phyloP scores from a whole-genome alignment of 2,113 vertebrate species.

The Eulemur macaco region DNA sequence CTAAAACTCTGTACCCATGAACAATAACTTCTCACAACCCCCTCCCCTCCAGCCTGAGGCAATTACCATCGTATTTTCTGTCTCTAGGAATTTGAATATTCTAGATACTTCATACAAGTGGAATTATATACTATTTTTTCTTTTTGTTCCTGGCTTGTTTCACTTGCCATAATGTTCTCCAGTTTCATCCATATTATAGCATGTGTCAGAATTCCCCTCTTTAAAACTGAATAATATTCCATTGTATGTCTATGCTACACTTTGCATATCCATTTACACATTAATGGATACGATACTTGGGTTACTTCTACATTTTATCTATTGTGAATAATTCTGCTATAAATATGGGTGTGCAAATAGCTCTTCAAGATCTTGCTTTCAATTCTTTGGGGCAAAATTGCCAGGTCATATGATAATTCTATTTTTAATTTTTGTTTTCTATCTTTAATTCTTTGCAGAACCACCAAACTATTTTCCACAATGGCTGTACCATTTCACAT shows the following conservation, averaged over 20 bases:
- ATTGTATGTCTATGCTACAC: neutral
- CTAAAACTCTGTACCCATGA: neutral
- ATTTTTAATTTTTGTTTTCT: neutral
- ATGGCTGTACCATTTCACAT: neutral
- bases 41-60: fast-evolving
- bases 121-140: neutral
- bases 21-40: fast-evolving
- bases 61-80: neutral
- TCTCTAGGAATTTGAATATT: neutral
- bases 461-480: neutral
- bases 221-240: neutral
- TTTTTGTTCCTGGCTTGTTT: neutral
- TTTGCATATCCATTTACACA: neutral
- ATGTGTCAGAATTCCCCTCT: neutral
- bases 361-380: neutral
- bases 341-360: neutral
- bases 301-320: neutral
- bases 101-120: neutral
- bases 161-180: neutral
- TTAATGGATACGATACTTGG: neutral
- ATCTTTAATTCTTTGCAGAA: neutral
- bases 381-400: neutral
- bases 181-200: neutral
- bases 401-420: neutral
- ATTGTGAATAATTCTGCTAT: neutral